Conservation (phyloP, 1,140 invertebrate species). For the Zaprionus ghesquierei region DNA sequence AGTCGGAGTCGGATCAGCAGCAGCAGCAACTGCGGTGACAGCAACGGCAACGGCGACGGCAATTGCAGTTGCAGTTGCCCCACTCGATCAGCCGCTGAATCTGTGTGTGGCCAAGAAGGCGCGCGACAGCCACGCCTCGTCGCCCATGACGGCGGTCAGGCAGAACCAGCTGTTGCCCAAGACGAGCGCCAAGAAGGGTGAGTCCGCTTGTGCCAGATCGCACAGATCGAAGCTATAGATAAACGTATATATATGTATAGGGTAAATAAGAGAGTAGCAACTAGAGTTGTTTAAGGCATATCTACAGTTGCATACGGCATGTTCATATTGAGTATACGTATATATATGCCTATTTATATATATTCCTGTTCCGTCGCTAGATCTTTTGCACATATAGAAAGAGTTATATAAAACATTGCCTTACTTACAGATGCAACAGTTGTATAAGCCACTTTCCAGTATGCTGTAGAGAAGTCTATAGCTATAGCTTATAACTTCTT, state of each 20-base stretch:
- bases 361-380: background rate
- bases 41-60: background rate
- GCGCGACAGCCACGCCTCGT: slow-evolving; percentile 56
- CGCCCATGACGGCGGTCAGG: slow-evolving; percentile 57
- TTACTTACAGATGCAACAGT: too few species aligned
- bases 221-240: background rate
- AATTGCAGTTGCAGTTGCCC: slow-evolving; percentile 6
- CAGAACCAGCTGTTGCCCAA: slow-evolving; percentile 52
- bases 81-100: slow-evolving; percentile 79
- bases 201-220: slow-evolving; percentile 17
- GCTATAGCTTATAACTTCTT: background rate
- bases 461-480: too few species aligned
- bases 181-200: slow-evolving; percentile 59
- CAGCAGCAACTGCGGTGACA: background rate
- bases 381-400: too few species aligned
- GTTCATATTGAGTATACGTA: too few species aligned
- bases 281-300: too few species aligned
- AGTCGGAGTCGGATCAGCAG: too few species aligned
- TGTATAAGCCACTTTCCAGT: too few species aligned
- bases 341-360: background rate
- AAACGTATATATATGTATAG: background rate
- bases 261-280: background rate
- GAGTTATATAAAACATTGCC: too few species aligned
- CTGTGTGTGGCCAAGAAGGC: slow-evolving; percentile 79
- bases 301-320: too few species aligned